These are phyloP conservation scores for Leptonema lineaticorne DNA, from an alignment of 1,140 invertebrate species.

Conservation along the genomic window DNA sequence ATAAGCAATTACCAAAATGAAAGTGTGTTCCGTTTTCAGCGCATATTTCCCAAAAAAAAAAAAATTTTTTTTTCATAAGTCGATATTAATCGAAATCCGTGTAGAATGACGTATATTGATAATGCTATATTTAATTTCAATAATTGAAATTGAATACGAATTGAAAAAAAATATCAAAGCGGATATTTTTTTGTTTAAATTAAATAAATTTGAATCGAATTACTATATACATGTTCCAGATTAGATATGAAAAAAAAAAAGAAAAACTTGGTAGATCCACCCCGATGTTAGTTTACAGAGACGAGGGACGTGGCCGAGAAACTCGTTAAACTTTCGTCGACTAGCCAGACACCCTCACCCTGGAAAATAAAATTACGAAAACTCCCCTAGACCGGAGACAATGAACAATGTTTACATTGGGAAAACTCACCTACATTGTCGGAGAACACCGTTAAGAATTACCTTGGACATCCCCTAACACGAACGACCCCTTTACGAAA, in stretches of 20 bases:
- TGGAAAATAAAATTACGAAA: constrained; percentile 30
- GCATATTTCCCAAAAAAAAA: no score
- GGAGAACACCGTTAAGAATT: not conserved
- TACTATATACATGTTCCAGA: not conserved
- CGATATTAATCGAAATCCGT: no score
- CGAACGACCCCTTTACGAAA: no score
- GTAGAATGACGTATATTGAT: no score
- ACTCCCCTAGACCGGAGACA: constrained; percentile 27
- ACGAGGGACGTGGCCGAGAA: constrained; percentile 24
- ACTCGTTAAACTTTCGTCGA: constrained; percentile 31
- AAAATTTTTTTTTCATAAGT: no score
- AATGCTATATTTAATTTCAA: no score
- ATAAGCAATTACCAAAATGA: no score
- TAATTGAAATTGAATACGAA: no score
- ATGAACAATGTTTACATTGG: constrained; percentile 27
- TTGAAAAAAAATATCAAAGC: no score
- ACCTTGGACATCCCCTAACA: no score
- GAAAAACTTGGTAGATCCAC: not conserved
- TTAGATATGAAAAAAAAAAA: not conserved
- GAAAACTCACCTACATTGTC: not conserved
- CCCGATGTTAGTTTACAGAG: not conserved
- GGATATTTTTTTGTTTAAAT: no score
- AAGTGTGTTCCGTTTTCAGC: no score
- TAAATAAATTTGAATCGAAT: constrained; percentile 9
- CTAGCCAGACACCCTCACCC: constrained; percentile 19